These are phyloP conservation scores for Spicauda simplicius DNA, from an alignment of 2,888 invertebrate genomes.

Conservation along the genomic window DNA sequence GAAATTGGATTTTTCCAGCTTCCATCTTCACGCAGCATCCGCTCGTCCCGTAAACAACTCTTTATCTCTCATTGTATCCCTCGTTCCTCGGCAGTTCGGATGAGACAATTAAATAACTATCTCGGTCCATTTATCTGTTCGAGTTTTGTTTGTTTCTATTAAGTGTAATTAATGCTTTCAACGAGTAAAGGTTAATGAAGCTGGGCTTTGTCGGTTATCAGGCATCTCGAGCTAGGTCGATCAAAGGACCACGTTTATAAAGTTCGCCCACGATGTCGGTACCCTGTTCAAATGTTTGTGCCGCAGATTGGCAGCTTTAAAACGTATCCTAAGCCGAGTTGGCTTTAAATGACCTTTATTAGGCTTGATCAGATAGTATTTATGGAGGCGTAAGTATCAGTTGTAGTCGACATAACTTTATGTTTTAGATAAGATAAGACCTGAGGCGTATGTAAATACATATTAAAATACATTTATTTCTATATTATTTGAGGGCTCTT, in stretches of 20 bases:
- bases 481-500: no score
- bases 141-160: conserved; percentile 81
- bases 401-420: no score
- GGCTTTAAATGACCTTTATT: background rate
- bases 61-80: conserved; percentile 37
- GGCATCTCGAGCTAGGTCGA: conserved; percentile 57
- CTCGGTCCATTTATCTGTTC: conserved; percentile 74
- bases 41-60: conserved; percentile 48
- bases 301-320: conserved; percentile 27
- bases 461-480: no score
- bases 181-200: conserved; percentile 77
- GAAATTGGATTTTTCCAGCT: conserved; percentile 36
- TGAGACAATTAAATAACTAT: conserved; percentile 81
- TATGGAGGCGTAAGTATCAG: no score
- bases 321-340: conserved; percentile 7
- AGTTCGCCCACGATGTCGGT: conserved; percentile 29
- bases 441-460: no score
- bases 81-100: conserved; percentile 45
- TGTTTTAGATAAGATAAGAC: no score
- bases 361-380: background rate
- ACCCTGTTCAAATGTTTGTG: conserved; percentile 32
- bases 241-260: conserved; percentile 41
- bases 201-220: conserved; percentile 59
- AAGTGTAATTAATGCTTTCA: conserved; percentile 74
- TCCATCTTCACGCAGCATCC: conserved; percentile 28